phyloP scores from a whole-genome alignment of 2,797 vertebrate species.

The Mallotus villosus region DNA sequence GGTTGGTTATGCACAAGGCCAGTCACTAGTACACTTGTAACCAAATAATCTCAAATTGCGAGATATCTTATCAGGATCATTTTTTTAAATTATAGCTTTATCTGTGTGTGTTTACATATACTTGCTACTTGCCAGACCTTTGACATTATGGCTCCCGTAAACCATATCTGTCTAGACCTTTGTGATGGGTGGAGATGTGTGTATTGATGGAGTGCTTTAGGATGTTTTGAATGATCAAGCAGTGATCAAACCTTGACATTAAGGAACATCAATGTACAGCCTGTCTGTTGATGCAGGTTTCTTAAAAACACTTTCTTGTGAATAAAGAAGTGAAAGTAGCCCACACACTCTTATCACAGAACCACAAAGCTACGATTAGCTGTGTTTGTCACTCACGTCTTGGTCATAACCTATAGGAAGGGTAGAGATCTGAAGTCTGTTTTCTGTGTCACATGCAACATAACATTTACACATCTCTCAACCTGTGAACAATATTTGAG shows the following conservation, averaged over 20 bases:
- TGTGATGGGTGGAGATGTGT: no score
- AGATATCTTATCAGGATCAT: no score
- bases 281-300: neutral
- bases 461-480: no score
- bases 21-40: no score
- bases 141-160: neutral
- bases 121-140: neutral
- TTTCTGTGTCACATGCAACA: no score
- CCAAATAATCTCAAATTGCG: no score
- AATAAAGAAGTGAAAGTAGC: slow-evolving; percentile 33
- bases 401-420: no score
- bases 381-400: no score
- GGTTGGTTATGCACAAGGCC: no score
- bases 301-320: slow-evolving; percentile 9
- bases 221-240: neutral
- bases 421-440: no score
- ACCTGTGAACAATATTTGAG: no score
- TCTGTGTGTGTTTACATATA: neutral
- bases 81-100: neutral
- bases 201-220: neutral
- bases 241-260: neutral
- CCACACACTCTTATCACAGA: neutral
- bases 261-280: neutral
- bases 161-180: neutral
- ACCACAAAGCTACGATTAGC: no score